Conservation (phyloP, 2,888 invertebrate genomes). For the Netelia melanura region DNA sequence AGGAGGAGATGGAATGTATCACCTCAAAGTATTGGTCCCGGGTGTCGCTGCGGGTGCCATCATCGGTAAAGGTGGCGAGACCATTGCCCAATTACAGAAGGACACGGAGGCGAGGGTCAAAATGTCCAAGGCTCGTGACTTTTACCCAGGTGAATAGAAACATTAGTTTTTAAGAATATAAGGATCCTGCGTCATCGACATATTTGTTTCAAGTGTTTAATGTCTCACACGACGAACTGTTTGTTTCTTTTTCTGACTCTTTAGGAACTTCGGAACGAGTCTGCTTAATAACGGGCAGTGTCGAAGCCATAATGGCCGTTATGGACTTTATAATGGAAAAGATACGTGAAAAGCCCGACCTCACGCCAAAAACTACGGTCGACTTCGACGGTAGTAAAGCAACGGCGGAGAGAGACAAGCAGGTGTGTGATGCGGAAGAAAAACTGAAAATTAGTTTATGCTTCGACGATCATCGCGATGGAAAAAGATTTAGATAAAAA, state of each 20-base stretch:
- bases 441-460: constrained; percentile 23
- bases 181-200: constrained; percentile 24
- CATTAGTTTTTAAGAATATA: neutral
- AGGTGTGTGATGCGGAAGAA: constrained; percentile 85
- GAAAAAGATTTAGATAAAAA: neutral
- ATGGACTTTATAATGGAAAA: constrained; percentile 98
- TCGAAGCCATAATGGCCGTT: constrained; percentile 96
- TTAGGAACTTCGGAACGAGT: constrained; percentile 97
- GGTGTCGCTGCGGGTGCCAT: constrained; percentile 99
- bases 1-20: constrained; percentile 95
- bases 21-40: constrained; percentile 98
- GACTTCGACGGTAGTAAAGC: constrained; percentile 92
- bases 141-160: constrained; percentile 94
- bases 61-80: constrained; percentile 99
- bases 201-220: constrained; percentile 30
- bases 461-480: no score
- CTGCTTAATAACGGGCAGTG: constrained; percentile 96
- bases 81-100: constrained; percentile 98
- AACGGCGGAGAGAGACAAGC: constrained; percentile 95
- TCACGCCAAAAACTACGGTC: constrained; percentile 90
- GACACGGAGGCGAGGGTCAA: constrained; percentile 99
- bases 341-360: constrained; percentile 97
- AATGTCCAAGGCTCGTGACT: constrained; percentile 99
- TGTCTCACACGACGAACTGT: neutral
- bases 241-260: constrained; percentile 64